These are phyloP conservation scores for Xiphophorus maculatus DNA, from an alignment of 2,113 vertebrate species.

Conservation along the genomic window DNA sequence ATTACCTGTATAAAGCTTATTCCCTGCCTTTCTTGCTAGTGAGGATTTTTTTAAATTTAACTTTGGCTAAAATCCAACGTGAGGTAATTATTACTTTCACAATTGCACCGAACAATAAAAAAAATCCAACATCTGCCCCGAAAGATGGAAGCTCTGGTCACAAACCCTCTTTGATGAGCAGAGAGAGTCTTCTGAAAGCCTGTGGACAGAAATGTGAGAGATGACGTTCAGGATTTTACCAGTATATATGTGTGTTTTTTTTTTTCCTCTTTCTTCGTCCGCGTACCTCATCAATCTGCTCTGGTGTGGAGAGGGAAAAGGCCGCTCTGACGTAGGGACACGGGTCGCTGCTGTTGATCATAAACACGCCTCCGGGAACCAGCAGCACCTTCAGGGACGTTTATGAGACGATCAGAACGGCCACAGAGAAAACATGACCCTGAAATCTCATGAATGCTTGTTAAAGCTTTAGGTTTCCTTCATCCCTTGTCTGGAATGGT, in stretches of 20 bases:
- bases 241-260: background rate
- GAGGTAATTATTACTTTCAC: background rate
- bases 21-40: background rate
- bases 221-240: slow-evolving; percentile 7
- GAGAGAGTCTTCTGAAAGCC: slow-evolving; percentile 89
- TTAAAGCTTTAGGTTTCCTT: too few relatives aligned
- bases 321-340: slow-evolving; percentile 88
- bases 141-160: slow-evolving; percentile 43
- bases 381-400: slow-evolving; percentile 83
- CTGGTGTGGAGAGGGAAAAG: slow-evolving; percentile 87
- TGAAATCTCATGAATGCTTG: too few relatives aligned
- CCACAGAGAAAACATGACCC: too few relatives aligned
- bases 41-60: background rate
- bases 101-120: background rate
- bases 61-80: background rate
- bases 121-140: background rate
- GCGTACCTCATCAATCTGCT: slow-evolving; percentile 87
- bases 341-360: slow-evolving; percentile 79
- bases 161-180: slow-evolving; percentile 85
- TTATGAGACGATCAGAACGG: too few relatives aligned
- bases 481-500: too few relatives aligned
- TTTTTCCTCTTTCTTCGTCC: background rate
- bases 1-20: background rate
- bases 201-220: slow-evolving; percentile 57
- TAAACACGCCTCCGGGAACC: slow-evolving; percentile 88